Conservation (phyloP, 2,113 vertebrate genomes). For the Thinocorus orbignyianus region DNA sequence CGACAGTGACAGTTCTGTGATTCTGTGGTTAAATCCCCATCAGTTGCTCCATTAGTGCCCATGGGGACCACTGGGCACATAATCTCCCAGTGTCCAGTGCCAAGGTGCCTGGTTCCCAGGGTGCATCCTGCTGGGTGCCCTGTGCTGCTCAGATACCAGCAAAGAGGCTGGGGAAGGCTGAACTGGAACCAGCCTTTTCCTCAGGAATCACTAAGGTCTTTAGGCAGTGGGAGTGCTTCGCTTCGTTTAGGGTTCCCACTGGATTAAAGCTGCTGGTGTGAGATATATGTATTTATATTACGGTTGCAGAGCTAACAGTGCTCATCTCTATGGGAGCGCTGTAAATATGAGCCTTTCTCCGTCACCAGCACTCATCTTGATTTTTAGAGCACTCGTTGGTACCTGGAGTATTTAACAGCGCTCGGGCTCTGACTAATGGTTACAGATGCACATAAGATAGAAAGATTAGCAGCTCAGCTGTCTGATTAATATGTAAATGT, state of each 20-base stretch:
- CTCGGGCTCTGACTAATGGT: constrained; percentile 62
- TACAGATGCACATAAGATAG: constrained; percentile 62
- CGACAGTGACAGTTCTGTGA: too few species aligned
- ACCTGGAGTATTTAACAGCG: constrained; percentile 57
- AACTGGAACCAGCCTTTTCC: background rate
- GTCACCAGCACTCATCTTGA: constrained; percentile 19
- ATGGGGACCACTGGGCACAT: background rate
- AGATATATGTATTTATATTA: background rate
- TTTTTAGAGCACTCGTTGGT: constrained; percentile 47
- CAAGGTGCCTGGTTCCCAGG: background rate
- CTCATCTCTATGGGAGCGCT: background rate
- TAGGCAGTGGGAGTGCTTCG: background rate
- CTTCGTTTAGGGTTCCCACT: background rate
- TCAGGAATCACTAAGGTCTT: background rate
- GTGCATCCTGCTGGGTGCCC: background rate
- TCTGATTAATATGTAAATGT: constrained; percentile 80
- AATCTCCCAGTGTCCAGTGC: background rate
- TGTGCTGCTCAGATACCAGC: background rate
- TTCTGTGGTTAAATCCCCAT: background rate
- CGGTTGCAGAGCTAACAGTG: background rate
- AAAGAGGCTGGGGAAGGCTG: background rate
- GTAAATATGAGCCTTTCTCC: constrained; percentile 37
- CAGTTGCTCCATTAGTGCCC: background rate
- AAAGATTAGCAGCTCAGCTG: constrained; percentile 72
- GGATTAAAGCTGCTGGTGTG: background rate